Evolutionary conservation across 2,797 vertebrate species (phyloP), one percentile per base, ranked within the genome.

Genomic region (Mycteria americana): DNA sequence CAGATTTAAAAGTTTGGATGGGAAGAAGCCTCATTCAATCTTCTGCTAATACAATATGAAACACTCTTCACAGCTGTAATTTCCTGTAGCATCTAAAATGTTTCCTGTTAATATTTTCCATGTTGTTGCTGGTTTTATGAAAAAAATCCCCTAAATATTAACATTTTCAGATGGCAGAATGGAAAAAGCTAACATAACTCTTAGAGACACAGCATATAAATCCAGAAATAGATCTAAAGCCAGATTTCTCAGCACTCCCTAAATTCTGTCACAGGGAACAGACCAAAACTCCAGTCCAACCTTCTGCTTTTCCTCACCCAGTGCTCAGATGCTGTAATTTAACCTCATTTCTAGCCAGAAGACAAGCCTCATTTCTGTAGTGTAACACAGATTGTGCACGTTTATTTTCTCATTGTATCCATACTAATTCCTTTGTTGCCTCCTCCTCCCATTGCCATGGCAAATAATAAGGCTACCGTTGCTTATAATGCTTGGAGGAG

Each of bases 81-180:
- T 97, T 97, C 96, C 95, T 96, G 95, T 33, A 94, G 92, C 92
- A 97, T 95, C 96, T 78, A 91, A 92, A 93, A 93, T 82, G 95
- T 83, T 97, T 97, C 95, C 94, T 96, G 92, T 96, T 96, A 97
- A 97, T 97, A 97, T 91, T 97, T 96, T 94, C 95, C 90, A 93
- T 73, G 86, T 85, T 97, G 95, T 83, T 94, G 90, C 78, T 69
- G 60, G 33, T 90, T 94, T 92, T 92, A 88, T 85, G 89, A 93
- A 93, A 91, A 91, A 83, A 67, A 60, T 64, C 54, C 67, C 30
- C 54, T 51, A 93, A 92, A 95, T 94, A 96, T 91, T 95, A 95
- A 80, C 92, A 85, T 88, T 96, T 93, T 96, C 94, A 96, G 78
- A 94, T 63, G 85, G 83, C 56, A 94, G 77, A 95, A 95, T 87